phyloP scores from a whole-genome alignment of 2,797 vertebrate genomes.

The Gadopsis marmoratus region DNA sequence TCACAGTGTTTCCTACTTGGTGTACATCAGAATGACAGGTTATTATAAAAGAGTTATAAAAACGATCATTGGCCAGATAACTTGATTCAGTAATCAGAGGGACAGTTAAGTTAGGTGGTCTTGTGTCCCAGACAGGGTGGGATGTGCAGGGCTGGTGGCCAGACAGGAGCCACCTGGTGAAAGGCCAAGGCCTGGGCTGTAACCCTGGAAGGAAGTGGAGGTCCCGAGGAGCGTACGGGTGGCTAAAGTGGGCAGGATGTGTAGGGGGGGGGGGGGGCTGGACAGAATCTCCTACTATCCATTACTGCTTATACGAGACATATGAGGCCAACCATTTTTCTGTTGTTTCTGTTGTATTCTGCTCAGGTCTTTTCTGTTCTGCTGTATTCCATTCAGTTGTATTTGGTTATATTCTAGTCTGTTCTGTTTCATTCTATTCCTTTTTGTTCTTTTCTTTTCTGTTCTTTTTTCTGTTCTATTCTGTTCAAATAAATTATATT shows the following conservation, averaged over 20 bases:
- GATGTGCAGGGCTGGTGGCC: slow-evolving; percentile 65
- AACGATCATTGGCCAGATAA: not conserved
- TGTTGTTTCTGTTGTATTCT: not conserved
- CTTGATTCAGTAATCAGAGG: not conserved
- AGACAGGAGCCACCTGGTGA: slow-evolving; percentile 84
- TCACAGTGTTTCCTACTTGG: not conserved
- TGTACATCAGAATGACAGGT: not conserved
- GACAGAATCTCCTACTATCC: slow-evolving; percentile 50
- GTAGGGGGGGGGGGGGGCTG: slow-evolving; percentile 69
- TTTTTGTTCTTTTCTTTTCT: too few species aligned
- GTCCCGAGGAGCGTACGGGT: slow-evolving; percentile 71
- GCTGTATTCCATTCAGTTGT: too few species aligned
- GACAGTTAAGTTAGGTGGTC: slow-evolving; percentile 16
- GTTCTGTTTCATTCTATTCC: too few species aligned
- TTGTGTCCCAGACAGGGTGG: slow-evolving; percentile 37
- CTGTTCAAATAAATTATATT: too few species aligned
- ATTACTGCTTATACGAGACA: slow-evolving; percentile 40
- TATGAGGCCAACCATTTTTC: not conserved
- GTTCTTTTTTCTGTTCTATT: too few species aligned
- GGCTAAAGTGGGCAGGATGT: slow-evolving; percentile 87
- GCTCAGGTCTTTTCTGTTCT: not conserved
- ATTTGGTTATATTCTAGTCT: too few species aligned
- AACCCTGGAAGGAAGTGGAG: slow-evolving; percentile 91
- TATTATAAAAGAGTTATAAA: not conserved
- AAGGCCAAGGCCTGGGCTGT: slow-evolving; percentile 88